A percentile compares a stretch with the other conserved stretches of the same genome.
These are phyloP conservation scores for Cecropterus lyciades DNA, from an alignment of 1,140 invertebrate species.

Conservation along the genomic window DNA sequence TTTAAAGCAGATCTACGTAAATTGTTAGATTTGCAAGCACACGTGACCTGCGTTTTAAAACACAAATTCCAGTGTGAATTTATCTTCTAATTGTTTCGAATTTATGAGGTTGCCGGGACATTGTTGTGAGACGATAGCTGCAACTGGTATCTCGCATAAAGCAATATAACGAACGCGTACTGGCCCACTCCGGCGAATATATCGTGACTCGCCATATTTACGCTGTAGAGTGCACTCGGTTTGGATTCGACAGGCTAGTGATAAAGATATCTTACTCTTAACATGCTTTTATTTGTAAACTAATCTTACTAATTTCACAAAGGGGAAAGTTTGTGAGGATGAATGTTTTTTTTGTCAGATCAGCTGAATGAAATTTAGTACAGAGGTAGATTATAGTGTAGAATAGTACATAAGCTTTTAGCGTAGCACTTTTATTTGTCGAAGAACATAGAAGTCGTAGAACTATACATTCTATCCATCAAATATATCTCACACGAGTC, in stretches of 20 bases:
- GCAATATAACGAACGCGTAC: slow-evolving; percentile 46
- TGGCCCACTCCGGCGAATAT: slow-evolving; percentile 36
- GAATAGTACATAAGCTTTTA: too few species aligned
- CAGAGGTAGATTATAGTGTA: too few species aligned
- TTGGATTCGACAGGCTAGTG: not conserved
- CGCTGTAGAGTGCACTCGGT: slow-evolving; percentile 31
- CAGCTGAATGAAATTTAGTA: too few species aligned
- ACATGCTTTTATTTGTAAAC: too few species aligned
- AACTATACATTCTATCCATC: too few species aligned
- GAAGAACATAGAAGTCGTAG: too few species aligned
- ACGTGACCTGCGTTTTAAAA: slow-evolving; percentile 72
- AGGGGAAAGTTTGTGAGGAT: too few species aligned
- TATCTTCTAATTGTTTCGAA: slow-evolving; percentile 70
- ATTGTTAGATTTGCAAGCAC: slow-evolving; percentile 49
- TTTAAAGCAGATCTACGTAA: slow-evolving; percentile 62
- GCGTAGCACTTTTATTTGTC: too few species aligned
- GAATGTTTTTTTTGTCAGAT: too few species aligned
- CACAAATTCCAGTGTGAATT: slow-evolving; percentile 66
- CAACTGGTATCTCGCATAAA: slow-evolving; percentile 47
- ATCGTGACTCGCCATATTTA: slow-evolving; percentile 53
- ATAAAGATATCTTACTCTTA: too few species aligned
- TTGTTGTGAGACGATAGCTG: slow-evolving; percentile 55
- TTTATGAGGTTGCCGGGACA: slow-evolving; percentile 58
- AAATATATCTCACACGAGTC: too few species aligned
- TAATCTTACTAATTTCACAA: too few species aligned